phyloP scores from a whole-genome alignment of 2,888 invertebrate species.

The Bruchidius siliquastri region DNA sequence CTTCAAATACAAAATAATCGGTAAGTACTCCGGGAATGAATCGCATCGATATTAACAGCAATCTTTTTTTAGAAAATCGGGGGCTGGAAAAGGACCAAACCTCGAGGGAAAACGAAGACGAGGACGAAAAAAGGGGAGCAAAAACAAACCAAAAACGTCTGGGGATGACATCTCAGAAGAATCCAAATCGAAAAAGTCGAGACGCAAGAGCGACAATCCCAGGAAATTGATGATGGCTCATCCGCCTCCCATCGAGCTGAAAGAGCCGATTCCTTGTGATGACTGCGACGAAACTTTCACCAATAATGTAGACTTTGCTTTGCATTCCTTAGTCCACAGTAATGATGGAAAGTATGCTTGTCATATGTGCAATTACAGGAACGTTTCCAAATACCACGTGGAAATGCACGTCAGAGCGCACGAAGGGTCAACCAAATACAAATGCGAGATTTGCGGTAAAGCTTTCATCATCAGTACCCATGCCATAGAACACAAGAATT shows the following conservation, averaged over 20 bases:
- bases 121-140: slow-evolving; percentile 11
- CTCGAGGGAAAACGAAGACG: slow-evolving; percentile 6
- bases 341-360: slow-evolving; percentile 16
- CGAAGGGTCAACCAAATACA: slow-evolving; percentile 42
- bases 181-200: slow-evolving; percentile 9
- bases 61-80: slow-evolving; percentile 11
- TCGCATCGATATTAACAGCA: slow-evolving; percentile 6
- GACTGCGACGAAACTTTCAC: slow-evolving; percentile 7
- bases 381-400: slow-evolving; percentile 29
- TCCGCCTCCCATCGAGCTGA: slow-evolving; percentile 9
- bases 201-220: slow-evolving; percentile 17
- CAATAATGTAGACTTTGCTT: slow-evolving; percentile 15
- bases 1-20: background rate
- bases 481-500: slow-evolving; percentile 44
- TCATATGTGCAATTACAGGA: slow-evolving; percentile 15
- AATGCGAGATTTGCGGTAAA: slow-evolving; percentile 47
- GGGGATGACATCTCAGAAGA: slow-evolving; percentile 5
- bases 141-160: slow-evolving; percentile 10
- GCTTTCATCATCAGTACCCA: slow-evolving; percentile 48
- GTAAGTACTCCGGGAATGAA: background rate
- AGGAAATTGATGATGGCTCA: slow-evolving; percentile 18
- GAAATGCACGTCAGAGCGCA: slow-evolving; percentile 46
- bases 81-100: slow-evolving; percentile 6
- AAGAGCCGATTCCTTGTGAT: slow-evolving; percentile 11
- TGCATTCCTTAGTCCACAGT: slow-evolving; percentile 16